Percentiles rank a stretch among this genome's conserved stretches.
Evolutionary conservation across 2,113 vertebrate species (phyloP).

Genomic region (Trochalopteron elliotii): DNA sequence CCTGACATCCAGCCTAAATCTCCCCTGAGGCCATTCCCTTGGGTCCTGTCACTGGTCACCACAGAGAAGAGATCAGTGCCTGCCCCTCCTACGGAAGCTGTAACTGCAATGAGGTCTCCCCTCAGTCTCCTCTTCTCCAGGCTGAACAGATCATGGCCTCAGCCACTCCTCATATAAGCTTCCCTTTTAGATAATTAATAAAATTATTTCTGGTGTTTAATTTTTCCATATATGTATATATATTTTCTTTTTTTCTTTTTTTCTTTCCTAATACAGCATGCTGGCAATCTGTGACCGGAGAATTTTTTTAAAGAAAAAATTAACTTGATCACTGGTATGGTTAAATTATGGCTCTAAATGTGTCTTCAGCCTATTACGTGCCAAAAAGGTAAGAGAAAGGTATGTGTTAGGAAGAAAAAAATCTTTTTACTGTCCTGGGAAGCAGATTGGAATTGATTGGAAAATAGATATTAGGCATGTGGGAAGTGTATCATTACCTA

Average conservation of each 20-base stretch:
- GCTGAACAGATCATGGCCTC: neutral
- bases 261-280: neutral
- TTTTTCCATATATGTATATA: neutral
- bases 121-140: neutral
- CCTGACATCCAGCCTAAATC: neutral
- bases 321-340: neutral
- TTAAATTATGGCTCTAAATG: neutral
- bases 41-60: neutral
- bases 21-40: neutral
- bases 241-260: neutral
- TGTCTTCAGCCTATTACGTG: neutral
- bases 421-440: neutral
- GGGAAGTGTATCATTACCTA: constrained; percentile 40
- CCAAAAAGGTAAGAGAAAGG: neutral
- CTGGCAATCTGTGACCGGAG: neutral
- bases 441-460: constrained; percentile 42
- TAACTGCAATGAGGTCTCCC: neutral
- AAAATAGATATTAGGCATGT: constrained; percentile 8
- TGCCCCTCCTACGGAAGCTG: neutral
- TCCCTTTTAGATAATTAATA: neutral
- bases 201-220: neutral
- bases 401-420: neutral
- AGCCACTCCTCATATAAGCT: neutral
- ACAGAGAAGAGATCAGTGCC: neutral
- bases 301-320: neutral